phyloP scores from a whole-genome alignment of 1,140 invertebrate genomes.

The Calosoma granatense region DNA sequence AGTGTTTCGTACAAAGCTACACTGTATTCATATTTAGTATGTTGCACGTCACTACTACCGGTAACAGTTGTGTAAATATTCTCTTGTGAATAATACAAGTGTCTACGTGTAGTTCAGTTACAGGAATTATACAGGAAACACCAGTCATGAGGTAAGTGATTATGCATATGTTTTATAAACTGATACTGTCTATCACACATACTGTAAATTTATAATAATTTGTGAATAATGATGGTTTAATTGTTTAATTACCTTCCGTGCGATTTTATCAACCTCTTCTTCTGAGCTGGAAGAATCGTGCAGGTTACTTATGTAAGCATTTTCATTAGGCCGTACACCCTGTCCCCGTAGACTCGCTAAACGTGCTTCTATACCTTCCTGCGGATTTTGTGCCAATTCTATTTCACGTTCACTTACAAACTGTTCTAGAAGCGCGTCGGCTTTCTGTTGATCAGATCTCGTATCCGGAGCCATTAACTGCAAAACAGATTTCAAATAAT shows the following conservation, averaged over 20 bases:
- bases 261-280: conserved; percentile 35
- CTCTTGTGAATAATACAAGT: too few relatives aligned
- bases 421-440: conserved; percentile 47
- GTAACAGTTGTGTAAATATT: too few relatives aligned
- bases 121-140: too few relatives aligned
- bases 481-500: not conserved
- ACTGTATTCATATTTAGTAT: too few relatives aligned
- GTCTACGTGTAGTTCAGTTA: too few relatives aligned
- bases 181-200: too few relatives aligned
- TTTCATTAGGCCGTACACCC: conserved; percentile 25
- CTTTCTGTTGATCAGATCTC: conserved; percentile 49
- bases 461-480: conserved; percentile 30
- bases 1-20: too few relatives aligned
- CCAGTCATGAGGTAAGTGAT: too few relatives aligned
- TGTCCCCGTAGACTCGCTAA: conserved; percentile 33
- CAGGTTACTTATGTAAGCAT: conserved; percentile 27
- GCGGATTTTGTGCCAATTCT: conserved; percentile 38
- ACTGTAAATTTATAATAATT: too few relatives aligned
- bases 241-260: conserved; percentile 28
- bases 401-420: conserved; percentile 45
- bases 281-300: conserved; percentile 32
- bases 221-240: too few relatives aligned
- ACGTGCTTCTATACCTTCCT: conserved; percentile 41
- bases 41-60: too few relatives aligned
- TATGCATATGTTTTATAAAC: not conserved